Evolutionary conservation across 2,888 invertebrate species (phyloP).

Genomic region (Lasioglossum malachurum): DNA sequence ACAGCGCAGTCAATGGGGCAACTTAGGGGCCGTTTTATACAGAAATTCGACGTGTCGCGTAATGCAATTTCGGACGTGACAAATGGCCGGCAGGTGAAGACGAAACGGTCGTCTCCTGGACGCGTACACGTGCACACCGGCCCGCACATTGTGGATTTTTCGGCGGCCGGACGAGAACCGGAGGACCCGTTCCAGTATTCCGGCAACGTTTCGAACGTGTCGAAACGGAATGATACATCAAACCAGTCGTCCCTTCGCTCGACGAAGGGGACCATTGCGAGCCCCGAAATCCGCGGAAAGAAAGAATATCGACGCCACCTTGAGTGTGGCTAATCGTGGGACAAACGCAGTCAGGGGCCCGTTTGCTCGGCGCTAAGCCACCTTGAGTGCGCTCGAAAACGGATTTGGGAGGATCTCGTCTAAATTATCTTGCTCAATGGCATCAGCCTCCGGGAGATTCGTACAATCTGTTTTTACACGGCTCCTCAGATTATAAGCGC

Average conservation of each 20-base stretch:
- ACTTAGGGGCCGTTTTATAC: slow-evolving; percentile 68
- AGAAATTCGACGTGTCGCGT: slow-evolving; percentile 71
- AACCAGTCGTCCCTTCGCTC: slow-evolving; percentile 1
- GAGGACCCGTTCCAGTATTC: background rate
- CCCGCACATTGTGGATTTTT: slow-evolving; percentile 51
- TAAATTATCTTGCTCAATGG: background rate
- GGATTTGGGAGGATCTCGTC: background rate
- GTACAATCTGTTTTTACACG: background rate
- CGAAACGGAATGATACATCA: slow-evolving; percentile 42
- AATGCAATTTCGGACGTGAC: slow-evolving; percentile 72
- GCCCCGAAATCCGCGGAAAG: background rate
- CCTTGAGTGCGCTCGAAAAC: background rate
- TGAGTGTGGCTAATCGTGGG: background rate
- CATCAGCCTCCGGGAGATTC: background rate
- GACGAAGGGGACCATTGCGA: slow-evolving; percentile 11
- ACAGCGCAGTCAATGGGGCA: slow-evolving; percentile 66
- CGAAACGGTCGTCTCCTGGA: slow-evolving; percentile 1
- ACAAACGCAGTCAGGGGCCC: background rate
- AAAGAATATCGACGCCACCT: background rate
- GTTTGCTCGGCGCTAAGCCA: background rate
- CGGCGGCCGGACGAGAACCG: background rate
- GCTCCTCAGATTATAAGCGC: background rate
- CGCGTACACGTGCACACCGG: slow-evolving; percentile 31
- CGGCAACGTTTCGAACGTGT: slow-evolving; percentile 17
- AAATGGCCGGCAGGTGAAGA: slow-evolving; percentile 71